Percentiles rank a stretch among this genome's conserved stretches.
These are phyloP conservation scores for Caenorhabditis panamensis DNA, from an alignment of 2,888 invertebrate genomes.

Conservation along the genomic window DNA sequence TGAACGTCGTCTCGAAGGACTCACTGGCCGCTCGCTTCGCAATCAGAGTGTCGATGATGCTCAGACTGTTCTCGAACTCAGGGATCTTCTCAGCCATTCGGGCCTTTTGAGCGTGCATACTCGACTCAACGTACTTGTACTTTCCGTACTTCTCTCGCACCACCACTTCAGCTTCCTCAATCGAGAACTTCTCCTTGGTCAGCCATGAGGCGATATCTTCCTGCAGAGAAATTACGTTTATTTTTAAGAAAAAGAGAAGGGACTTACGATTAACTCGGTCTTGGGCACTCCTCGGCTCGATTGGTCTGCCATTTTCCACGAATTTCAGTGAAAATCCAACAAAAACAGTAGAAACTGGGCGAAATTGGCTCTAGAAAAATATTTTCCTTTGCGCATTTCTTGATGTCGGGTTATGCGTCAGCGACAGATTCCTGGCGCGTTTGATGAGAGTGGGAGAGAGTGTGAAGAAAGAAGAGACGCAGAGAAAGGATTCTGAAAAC, in stretches of 20 bases:
- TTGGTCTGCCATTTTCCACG: conserved; percentile 24
- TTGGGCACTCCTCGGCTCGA: conserved; percentile 56
- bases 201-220: conserved; percentile 70
- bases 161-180: conserved; percentile 67
- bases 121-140: conserved; percentile 71
- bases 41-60: conserved; percentile 89
- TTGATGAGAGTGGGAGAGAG: background rate
- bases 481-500: too few relatives aligned
- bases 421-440: background rate
- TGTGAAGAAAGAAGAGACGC: background rate
- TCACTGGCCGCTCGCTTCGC: conserved; percentile 67
- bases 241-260: background rate
- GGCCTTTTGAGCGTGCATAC: conserved; percentile 55
- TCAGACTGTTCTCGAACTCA: conserved; percentile 83
- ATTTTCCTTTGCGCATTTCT: conserved; percentile 24
- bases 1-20: conserved; percentile 70
- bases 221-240: conserved; percentile 49
- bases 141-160: conserved; percentile 69
- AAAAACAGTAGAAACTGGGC: conserved; percentile 2
- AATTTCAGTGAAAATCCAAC: background rate
- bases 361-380: conserved; percentile 25
- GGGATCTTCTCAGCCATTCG: conserved; percentile 71
- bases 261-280: conserved; percentile 56
- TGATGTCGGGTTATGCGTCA: background rate
- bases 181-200: conserved; percentile 62